Percentiles rank a stretch among this genome's conserved stretches.
These are phyloP conservation scores for Nestor notabilis DNA, from an alignment of 2,113 vertebrate species.

Conservation along the genomic window DNA sequence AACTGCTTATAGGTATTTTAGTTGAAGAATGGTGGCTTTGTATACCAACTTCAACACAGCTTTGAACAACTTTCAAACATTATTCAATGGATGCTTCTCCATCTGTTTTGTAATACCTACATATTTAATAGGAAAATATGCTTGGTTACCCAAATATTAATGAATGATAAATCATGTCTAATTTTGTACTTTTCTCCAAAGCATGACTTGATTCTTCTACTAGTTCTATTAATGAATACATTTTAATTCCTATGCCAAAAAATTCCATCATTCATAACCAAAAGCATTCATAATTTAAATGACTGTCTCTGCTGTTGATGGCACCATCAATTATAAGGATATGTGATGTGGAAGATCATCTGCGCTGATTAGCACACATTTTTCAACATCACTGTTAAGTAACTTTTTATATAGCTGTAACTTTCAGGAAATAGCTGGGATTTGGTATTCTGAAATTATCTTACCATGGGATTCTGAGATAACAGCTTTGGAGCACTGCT, in stretches of 20 bases:
- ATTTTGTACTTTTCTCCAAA: constrained; percentile 11
- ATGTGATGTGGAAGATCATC: constrained; percentile 2
- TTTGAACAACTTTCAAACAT: not conserved
- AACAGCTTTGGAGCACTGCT: not conserved
- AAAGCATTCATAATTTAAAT: constrained; percentile 53
- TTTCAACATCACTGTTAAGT: constrained; percentile 23
- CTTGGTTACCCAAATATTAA: not conserved
- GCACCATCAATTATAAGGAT: constrained; percentile 46
- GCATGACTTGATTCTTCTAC: not conserved
- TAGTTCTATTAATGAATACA: constrained; percentile 14
- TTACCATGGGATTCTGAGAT: not conserved
- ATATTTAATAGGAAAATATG: not conserved
- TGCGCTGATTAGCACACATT: constrained; percentile 30
- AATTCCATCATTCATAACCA: constrained; percentile 42
- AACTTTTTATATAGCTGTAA: constrained; percentile 24
- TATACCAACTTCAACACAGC: not conserved
- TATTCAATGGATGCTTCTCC: not conserved
- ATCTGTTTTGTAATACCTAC: not conserved
- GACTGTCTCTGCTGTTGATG: constrained; percentile 34
- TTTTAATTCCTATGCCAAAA: constrained; percentile 25
- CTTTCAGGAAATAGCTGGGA: not conserved
- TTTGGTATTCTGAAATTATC: constrained; percentile 38
- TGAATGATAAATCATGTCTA: not conserved
- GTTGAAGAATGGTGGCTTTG: not conserved
- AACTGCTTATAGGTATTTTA: not conserved